Conservation (phyloP, 2,113 vertebrate species). For the Alligator sinensis region DNA sequence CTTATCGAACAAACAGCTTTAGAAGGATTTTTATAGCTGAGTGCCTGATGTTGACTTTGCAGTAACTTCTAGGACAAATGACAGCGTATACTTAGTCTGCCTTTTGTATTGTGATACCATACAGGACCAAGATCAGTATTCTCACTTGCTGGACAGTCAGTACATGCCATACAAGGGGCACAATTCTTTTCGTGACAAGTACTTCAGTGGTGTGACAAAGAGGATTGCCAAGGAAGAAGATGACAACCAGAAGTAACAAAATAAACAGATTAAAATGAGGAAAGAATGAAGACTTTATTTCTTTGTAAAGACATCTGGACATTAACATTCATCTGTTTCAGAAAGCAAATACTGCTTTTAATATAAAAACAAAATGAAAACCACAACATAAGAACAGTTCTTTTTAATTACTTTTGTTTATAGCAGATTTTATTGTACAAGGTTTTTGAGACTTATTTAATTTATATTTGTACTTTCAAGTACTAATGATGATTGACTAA, state of each 20-base stretch:
- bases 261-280: slow-evolving; percentile 55
- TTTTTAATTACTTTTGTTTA: slow-evolving; percentile 80
- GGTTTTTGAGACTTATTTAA: slow-evolving; percentile 79
- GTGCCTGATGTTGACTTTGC: neutral
- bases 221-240: slow-evolving; percentile 86
- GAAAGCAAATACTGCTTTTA: slow-evolving; percentile 73
- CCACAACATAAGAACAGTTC: slow-evolving; percentile 68
- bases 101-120: slow-evolving; percentile 51
- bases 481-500: slow-evolving; percentile 74
- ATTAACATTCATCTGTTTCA: slow-evolving; percentile 60
- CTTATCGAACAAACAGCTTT: neutral
- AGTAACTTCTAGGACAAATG: neutral
- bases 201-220: slow-evolving; percentile 95
- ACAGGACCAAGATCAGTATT: slow-evolving; percentile 85
- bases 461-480: slow-evolving; percentile 80
- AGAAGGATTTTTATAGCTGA: neutral
- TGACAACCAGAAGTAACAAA: slow-evolving; percentile 74
- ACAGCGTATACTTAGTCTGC: neutral
- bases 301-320: slow-evolving; percentile 67
- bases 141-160: slow-evolving; percentile 78
- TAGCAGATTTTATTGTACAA: slow-evolving; percentile 75
- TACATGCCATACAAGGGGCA: slow-evolving; percentile 90
- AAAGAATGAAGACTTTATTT: slow-evolving; percentile 65
- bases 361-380: slow-evolving; percentile 68
- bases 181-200: slow-evolving; percentile 98